Conservation (phyloP, 2,113 vertebrate genomes). For the Spermophilus dauricus region DNA sequence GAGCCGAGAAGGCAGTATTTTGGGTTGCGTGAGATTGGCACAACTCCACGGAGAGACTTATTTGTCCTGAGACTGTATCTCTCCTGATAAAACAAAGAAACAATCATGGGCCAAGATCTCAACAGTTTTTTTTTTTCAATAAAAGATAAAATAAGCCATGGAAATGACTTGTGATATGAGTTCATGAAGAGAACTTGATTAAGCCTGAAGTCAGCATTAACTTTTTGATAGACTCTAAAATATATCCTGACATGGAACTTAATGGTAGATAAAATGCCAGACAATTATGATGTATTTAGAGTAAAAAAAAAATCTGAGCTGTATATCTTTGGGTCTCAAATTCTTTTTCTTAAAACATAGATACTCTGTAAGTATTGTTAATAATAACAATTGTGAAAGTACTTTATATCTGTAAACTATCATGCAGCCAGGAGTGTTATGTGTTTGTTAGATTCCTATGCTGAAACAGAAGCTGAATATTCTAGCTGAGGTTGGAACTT, state of each 20-base stretch:
- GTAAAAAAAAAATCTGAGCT: not conserved
- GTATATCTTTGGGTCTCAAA: not conserved
- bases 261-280: not conserved
- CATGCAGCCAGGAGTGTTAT: not conserved
- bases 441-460: not conserved
- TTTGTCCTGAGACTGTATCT: not conserved
- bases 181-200: not conserved
- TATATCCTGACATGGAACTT: not conserved
- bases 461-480: not conserved
- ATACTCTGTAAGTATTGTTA: not conserved
- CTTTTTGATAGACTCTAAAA: not conserved
- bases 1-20: not conserved
- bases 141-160: not conserved
- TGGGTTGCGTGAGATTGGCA: not conserved
- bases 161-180: not conserved
- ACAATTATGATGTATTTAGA: not conserved
- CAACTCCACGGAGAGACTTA: not conserved
- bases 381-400: not conserved
- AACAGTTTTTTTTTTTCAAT: not conserved
- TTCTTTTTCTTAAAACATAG: not conserved
- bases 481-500: conserved; percentile 29
- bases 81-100: not conserved
- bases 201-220: not conserved
- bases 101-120: not conserved
- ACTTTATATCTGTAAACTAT: not conserved